Conservation (phyloP, 2,888 invertebrate species). For the Hemithea aestivaria region DNA sequence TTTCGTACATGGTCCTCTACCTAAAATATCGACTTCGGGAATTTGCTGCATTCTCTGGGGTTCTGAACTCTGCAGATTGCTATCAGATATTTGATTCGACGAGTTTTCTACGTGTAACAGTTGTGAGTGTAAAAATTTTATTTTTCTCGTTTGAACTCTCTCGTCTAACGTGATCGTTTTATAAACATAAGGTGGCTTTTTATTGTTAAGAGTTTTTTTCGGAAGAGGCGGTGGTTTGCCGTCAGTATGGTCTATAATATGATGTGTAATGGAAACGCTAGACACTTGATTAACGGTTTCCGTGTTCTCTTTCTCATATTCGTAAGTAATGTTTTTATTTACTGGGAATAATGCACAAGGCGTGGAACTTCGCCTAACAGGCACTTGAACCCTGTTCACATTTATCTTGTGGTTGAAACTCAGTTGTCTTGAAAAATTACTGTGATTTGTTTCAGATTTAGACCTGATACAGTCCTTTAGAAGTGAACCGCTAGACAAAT, state of each 20-base stretch:
- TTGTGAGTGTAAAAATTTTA: slow-evolving; percentile 71
- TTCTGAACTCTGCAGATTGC: slow-evolving; percentile 38
- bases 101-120: slow-evolving; percentile 55
- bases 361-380: slow-evolving; percentile 67
- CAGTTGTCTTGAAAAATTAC: slow-evolving; percentile 63
- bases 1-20: slow-evolving; percentile 80
- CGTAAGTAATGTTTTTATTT: slow-evolving; percentile 54
- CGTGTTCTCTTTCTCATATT: slow-evolving; percentile 53
- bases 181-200: slow-evolving; percentile 63
- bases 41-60: slow-evolving; percentile 36
- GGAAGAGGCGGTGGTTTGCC: slow-evolving; percentile 69
- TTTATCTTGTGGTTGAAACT: slow-evolving; percentile 71
- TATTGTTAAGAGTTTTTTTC: slow-evolving; percentile 65
- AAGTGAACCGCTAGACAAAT: slow-evolving; percentile 53
- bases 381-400: slow-evolving; percentile 61
- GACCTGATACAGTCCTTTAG: slow-evolving; percentile 44
- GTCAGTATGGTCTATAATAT: slow-evolving; percentile 53
- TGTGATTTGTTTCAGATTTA: slow-evolving; percentile 49
- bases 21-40: slow-evolving; percentile 63
- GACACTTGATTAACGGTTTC: slow-evolving; percentile 41
- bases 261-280: slow-evolving; percentile 34
- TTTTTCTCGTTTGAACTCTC: slow-evolving; percentile 72
- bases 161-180: slow-evolving; percentile 74
- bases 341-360: slow-evolving; percentile 69
- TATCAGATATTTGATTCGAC: slow-evolving; percentile 47